Evolutionary conservation across 2,113 vertebrate species (phyloP), one percentile per base, ranked within the genome.

Genomic region (Aldabrachelys gigantea): DNA sequence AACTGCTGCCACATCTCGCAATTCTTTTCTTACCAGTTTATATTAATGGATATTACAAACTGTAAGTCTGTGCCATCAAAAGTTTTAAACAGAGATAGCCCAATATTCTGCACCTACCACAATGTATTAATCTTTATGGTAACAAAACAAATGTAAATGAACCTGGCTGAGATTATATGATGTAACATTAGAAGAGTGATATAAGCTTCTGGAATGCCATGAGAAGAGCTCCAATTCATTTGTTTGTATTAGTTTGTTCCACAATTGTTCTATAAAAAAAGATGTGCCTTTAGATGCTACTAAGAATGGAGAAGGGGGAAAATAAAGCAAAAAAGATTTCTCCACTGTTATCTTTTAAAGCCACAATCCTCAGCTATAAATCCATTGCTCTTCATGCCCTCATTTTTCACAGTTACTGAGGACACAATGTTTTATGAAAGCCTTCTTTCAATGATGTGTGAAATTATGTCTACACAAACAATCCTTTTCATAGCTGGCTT

Each of bases 391-490:
- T 91, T 95, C 75, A 75, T 65, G 91, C 78, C 53, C 81, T 92
- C 50, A 94, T 91, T 93, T 54, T 96, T 81, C 75, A 19, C 19
- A 87, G 88, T 53, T 72, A 89, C 44, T 52, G 29, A 31, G 56
- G 82, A 54, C 88, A 79, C 16, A 91, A 21, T 7, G 12, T 85
- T 93, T 84, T 38, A 94, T 25, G 25, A 88, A 57, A 62, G 16
- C 59, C n/a, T 35, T 91, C 87, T 94, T 96, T 94, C 89, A 96
- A 54, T 92, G 84, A 49, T 78, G 88, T 91, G 89, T 93, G 91
- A 97, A 96, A 97, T 97, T 83, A 90, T 12, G 90, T 91, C 54
- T 81, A 94, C 88, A 90, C 76, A 89, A 96, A 91, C 76, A 97
- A 14, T 9, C 9, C 69, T 75, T 65, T 75, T 75, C 19, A 41